phyloP scores from a whole-genome alignment of 1,140 invertebrate species.

The Dendrolimus punctatus region DNA sequence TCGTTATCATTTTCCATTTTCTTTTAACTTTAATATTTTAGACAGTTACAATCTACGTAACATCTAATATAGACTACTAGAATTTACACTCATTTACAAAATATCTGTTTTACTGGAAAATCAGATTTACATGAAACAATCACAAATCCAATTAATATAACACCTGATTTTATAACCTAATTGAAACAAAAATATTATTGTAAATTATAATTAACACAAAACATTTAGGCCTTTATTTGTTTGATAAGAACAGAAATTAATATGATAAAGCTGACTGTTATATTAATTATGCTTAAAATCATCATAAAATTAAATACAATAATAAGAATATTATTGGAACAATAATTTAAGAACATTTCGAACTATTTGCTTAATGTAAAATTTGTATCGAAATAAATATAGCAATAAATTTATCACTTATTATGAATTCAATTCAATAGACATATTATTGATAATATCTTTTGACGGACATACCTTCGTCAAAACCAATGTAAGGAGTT shows the following conservation, averaged over 20 bases:
- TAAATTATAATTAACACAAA: slow-evolving; percentile 3
- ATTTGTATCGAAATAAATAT: too few relatives aligned
- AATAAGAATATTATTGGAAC: too few relatives aligned
- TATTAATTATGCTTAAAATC: too few relatives aligned
- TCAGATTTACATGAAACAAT: slow-evolving; percentile 7
- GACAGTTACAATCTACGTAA: slow-evolving; percentile 64
- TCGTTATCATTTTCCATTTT: slow-evolving; percentile 46
- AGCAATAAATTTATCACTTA: too few relatives aligned
- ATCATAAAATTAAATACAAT: too few relatives aligned
- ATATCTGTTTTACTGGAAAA: slow-evolving; percentile 47
- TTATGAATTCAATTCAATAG: too few relatives aligned
- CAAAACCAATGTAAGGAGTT: too few relatives aligned
- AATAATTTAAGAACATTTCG: too few relatives aligned
- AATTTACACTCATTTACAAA: slow-evolving; percentile 67
- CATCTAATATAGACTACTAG: slow-evolving; percentile 64
- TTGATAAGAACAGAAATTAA: background rate
- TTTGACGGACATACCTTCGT: too few relatives aligned
- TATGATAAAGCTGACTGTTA: background rate
- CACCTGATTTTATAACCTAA: background rate
- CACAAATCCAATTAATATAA: slow-evolving; percentile 2
- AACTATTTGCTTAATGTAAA: too few relatives aligned
- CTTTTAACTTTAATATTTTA: slow-evolving; percentile 42
- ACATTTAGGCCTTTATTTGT: slow-evolving; percentile 23
- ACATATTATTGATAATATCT: too few relatives aligned
- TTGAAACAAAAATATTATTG: slow-evolving; percentile 1